These are phyloP conservation scores for Propithecus coquereli DNA, from an alignment of 2,113 vertebrate genomes.

Conservation along the genomic window DNA sequence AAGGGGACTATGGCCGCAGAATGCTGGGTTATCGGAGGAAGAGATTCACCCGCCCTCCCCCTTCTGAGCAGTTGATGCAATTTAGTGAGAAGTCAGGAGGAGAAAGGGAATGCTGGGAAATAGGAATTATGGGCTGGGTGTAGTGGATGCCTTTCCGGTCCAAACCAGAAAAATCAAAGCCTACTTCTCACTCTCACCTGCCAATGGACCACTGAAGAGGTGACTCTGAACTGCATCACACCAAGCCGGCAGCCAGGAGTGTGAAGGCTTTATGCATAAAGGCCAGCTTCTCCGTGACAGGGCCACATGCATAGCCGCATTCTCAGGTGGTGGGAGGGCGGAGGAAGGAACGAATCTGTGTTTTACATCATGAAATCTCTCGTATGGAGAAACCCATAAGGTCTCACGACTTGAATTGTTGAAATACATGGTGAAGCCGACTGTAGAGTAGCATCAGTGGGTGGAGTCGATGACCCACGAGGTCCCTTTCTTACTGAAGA, in stretches of 20 bases:
- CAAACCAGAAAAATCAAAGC: background rate
- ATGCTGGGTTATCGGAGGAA: background rate
- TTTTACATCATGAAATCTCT: background rate
- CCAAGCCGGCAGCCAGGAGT: background rate
- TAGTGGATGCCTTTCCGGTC: background rate
- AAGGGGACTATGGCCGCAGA: background rate
- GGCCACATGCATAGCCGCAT: background rate
- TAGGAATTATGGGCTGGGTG: background rate
- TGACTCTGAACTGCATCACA: background rate
- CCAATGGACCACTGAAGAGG: background rate
- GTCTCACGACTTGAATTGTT: background rate
- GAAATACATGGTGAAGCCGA: background rate
- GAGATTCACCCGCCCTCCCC: background rate
- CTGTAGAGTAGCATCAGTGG: background rate
- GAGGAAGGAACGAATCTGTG: background rate
- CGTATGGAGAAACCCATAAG: background rate
- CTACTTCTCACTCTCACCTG: background rate
- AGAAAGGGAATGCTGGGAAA: background rate
- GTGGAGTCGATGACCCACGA: background rate
- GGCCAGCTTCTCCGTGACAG: background rate
- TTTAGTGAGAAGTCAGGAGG: background rate
- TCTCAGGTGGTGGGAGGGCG: background rate
- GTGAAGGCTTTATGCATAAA: background rate
- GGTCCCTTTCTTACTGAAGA: background rate
- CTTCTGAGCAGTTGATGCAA: background rate